A percentile compares a stretch with the other conserved stretches of the same genome.
phyloP scores from a whole-genome alignment of 1,140 invertebrate genomes.

The Euura lappo region DNA sequence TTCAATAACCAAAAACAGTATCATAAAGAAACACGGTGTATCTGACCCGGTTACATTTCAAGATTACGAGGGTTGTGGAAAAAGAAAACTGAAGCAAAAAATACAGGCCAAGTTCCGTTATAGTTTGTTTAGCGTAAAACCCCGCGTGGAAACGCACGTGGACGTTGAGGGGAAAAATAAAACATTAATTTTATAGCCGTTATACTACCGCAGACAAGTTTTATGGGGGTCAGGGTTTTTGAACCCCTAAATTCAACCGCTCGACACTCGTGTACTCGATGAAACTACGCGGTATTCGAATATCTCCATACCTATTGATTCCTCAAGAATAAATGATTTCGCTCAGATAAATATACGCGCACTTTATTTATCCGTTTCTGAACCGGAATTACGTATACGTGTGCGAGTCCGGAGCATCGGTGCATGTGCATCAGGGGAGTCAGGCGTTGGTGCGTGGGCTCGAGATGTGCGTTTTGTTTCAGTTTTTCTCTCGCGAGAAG shows the following conservation, averaged over 20 bases:
- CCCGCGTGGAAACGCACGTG: neutral
- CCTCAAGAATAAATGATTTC: neutral
- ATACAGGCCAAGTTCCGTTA: neutral
- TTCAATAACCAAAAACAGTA: neutral
- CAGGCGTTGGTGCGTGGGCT: slow-evolving; percentile 3
- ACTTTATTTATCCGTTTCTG: neutral
- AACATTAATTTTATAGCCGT: neutral
- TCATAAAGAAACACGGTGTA: neutral
- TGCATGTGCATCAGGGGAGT: neutral
- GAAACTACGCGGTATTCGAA: neutral
- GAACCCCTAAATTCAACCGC: neutral
- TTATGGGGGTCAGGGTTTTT: neutral
- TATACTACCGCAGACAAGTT: neutral
- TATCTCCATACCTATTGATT: neutral
- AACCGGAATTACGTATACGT: neutral
- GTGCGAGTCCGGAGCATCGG: neutral
- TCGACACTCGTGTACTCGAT: neutral
- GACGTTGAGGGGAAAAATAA: neutral
- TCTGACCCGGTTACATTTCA: too few relatives aligned
- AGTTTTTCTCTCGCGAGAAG: slow-evolving; percentile 40
- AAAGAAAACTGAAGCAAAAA: neutral
- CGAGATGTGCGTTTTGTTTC: slow-evolving; percentile 16
- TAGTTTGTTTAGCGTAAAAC: neutral
- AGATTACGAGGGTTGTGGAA: neutral
- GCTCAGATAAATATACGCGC: neutral